Evolutionary conservation across 2,888 invertebrate species (phyloP).

Genomic region (Lomographa bimaculata): DNA sequence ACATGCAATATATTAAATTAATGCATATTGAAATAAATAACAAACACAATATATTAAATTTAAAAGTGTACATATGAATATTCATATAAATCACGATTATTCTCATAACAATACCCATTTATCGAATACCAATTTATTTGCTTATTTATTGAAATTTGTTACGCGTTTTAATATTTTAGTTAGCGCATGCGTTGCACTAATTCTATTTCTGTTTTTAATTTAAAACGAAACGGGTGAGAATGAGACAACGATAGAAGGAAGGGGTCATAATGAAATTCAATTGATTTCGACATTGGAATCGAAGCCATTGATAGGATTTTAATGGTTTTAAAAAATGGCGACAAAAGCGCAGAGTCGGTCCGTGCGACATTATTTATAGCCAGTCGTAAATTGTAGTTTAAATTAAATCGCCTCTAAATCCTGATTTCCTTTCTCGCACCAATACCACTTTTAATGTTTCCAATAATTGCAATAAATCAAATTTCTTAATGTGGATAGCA

Average conservation of each 20-base stretch:
- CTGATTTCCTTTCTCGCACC: constrained; percentile 57
- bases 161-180: constrained; percentile 66
- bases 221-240: constrained; percentile 43
- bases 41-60: constrained; percentile 54
- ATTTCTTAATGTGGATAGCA: constrained; percentile 43
- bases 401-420: constrained; percentile 76
- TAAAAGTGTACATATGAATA: constrained; percentile 71
- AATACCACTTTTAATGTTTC: constrained; percentile 62
- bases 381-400: constrained; percentile 74
- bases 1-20: constrained; percentile 53
- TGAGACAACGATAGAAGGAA: constrained; percentile 49
- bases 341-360: constrained; percentile 70
- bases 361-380: constrained; percentile 74
- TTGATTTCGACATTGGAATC: constrained; percentile 68
- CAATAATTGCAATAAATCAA: constrained; percentile 72
- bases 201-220: constrained; percentile 51
- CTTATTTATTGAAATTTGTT: constrained; percentile 81
- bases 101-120: constrained; percentile 70
- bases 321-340: constrained; percentile 79
- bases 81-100: constrained; percentile 81
- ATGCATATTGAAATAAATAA: constrained; percentile 52
- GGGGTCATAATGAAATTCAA: constrained; percentile 53
- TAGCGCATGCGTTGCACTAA: constrained; percentile 47
- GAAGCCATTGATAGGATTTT: constrained; percentile 77
- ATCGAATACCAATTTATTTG: constrained; percentile 79